Conservation (phyloP, 2,888 invertebrate genomes). For the Abrostola triplasia region DNA sequence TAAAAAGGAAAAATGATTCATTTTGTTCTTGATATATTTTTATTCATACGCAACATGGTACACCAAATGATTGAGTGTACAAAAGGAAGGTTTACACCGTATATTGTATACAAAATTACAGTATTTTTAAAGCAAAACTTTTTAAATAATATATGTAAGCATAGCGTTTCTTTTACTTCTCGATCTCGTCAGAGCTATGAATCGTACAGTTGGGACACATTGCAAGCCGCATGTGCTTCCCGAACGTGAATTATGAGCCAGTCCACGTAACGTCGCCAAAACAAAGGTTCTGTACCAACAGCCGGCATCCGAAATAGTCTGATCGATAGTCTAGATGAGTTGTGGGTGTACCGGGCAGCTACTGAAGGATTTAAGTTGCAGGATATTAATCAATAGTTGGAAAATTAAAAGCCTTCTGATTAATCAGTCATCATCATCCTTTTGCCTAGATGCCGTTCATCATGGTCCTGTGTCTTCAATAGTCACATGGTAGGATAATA, state of each 20-base stretch:
- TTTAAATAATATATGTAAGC: neutral
- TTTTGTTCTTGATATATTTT: no score
- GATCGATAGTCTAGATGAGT: slow-evolving; percentile 43
- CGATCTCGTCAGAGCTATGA: neutral
- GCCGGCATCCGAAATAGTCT: slow-evolving; percentile 50
- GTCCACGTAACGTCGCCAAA: slow-evolving; percentile 8
- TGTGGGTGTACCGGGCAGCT: slow-evolving; percentile 3
- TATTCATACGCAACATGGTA: no score
- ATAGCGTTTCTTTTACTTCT: slow-evolving; percentile 7
- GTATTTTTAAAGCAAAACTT: neutral
- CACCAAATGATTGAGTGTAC: no score
- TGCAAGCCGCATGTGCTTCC: neutral
- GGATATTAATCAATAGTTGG: no score
- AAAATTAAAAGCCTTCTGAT: no score
- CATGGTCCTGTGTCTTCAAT: no score
- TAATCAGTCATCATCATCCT: no score
- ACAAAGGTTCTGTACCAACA: slow-evolving; percentile 3
- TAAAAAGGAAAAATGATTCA: no score
- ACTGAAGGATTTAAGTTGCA: neutral
- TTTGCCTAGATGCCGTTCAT: no score
- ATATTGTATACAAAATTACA: neutral
- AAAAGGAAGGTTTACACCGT: no score
- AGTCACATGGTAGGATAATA: no score
- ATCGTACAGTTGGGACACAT: neutral
- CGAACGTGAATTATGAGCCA: slow-evolving; percentile 1